Evolutionary conservation across 2,113 vertebrate species (phyloP), one percentile per base, ranked within the genome.

Genomic region (Phaethornis superciliosus): DNA sequence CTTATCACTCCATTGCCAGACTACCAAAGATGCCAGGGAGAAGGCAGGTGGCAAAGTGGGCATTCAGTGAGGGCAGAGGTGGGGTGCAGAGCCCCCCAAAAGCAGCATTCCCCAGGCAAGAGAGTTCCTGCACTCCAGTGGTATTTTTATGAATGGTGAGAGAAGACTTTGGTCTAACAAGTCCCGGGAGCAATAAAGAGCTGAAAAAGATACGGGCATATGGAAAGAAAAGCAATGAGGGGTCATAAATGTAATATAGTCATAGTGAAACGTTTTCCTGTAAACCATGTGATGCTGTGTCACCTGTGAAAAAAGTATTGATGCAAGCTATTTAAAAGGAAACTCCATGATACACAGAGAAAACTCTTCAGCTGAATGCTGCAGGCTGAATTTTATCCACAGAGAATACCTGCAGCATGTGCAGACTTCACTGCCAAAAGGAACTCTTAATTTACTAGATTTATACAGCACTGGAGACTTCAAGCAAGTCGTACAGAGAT

Each of bases 71-170:
- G 46, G 49, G n/a, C 27, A 56, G 33, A 15, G 26, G 32, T 70
- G 15, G 28, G 46, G 21, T 27, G 16, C 54, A 60, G 59, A 62
- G 12, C 14, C 20, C 32, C 32, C 26, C 3, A 0, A 79, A 56
- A 55, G 33, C 84, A 87, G 74, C 44, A 32, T 9, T 85, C 7
- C 10, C 10, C 26, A 18, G 33, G 28, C 26, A 76, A 52, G 49
- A 35, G 63, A 20, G 40, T 18, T 79, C 65, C 40, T 35, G 54
- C 0, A 0, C 70, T 76, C 27, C 7, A 1, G 15, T 1, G 3
- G 32, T 37, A 35, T 62, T 80, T 81, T 87, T 74, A 58, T 14
- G 33, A 92, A 59, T 44, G 59, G 32, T 74, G 55, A 92, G 72
- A 87, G 51, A 20, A 58, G 32, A 76, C 27, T 63, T 88, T 19